phyloP scores from a whole-genome alignment of 1,140 invertebrate genomes.

The Scaptomyza pallida region DNA sequence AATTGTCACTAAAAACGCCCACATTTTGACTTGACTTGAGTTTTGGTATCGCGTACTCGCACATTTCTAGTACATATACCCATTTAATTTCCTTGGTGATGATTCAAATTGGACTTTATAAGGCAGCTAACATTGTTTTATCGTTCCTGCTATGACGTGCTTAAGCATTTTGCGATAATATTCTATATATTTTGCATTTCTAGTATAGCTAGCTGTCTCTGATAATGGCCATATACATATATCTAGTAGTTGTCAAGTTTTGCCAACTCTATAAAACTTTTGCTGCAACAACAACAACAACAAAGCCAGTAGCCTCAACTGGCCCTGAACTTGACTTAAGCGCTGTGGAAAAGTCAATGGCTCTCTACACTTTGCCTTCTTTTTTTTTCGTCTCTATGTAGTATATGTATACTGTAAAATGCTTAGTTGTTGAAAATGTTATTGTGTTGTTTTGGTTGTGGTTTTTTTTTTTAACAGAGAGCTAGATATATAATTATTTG shows the following conservation, averaged over 20 bases:
- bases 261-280: slow-evolving; percentile 18
- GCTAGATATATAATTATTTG: slow-evolving; percentile 36
- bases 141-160: slow-evolving; percentile 41
- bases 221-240: slow-evolving; percentile 5
- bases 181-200: slow-evolving; percentile 3
- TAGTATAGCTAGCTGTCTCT: not conserved
- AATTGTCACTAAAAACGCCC: slow-evolving; percentile 40
- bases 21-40: slow-evolving; percentile 23
- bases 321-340: slow-evolving; percentile 77
- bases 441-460: slow-evolving; percentile 9
- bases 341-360: slow-evolving; percentile 65
- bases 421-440: slow-evolving; percentile 66
- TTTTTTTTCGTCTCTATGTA: slow-evolving; percentile 36
- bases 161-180: slow-evolving; percentile 20
- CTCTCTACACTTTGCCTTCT: slow-evolving; percentile 26
- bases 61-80: not conserved
- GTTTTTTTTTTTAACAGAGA: slow-evolving; percentile 62
- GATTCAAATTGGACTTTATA: slow-evolving; percentile 46
- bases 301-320: slow-evolving; percentile 32
- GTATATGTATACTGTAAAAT: slow-evolving; percentile 38
- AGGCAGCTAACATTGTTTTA: slow-evolving; percentile 25
- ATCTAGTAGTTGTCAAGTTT: slow-evolving; percentile 4
- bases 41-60: slow-evolving; percentile 4
- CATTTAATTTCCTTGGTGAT: slow-evolving; percentile 39
- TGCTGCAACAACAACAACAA: slow-evolving; percentile 10